These are phyloP conservation scores for Acanthosepion esculentum DNA, from an alignment of 2,888 invertebrate genomes.

Conservation along the genomic window DNA sequence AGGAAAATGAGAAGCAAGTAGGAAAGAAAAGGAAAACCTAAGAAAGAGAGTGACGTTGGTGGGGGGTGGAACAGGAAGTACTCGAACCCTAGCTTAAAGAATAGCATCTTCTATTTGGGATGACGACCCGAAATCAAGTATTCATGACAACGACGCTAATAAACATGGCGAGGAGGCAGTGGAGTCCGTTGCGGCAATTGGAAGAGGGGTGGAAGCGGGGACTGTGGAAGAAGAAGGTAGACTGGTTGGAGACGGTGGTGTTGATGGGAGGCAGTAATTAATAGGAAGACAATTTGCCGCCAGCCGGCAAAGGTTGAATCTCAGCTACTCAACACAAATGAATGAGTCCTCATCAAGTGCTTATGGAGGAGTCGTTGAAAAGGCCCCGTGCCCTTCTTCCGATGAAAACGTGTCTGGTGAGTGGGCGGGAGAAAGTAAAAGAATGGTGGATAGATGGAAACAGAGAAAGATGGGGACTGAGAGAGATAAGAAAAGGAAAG, in stretches of 20 bases:
- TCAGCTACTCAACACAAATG: constrained; percentile 33
- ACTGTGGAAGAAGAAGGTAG: not conserved
- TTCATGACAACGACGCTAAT: constrained; percentile 22
- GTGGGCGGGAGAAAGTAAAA: not conserved
- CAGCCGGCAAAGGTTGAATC: constrained; percentile 12
- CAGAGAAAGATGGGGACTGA: too few relatives aligned
- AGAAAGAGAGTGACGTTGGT: not conserved
- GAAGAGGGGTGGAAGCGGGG: not conserved
- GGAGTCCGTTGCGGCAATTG: not conserved
- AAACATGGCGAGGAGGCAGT: not conserved
- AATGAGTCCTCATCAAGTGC: constrained; percentile 33
- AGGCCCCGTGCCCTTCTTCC: not conserved
- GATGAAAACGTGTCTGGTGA: not conserved
- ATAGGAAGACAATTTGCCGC: constrained; percentile 33
- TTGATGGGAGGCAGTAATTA: not conserved
- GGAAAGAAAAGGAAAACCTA: not conserved
- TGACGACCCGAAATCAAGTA: constrained; percentile 33
- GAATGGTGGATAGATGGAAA: too few relatives aligned
- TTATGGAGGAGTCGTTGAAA: not conserved
- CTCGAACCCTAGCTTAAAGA: constrained; percentile 17
- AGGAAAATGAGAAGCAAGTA: not conserved
- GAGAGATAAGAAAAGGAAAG: too few relatives aligned
- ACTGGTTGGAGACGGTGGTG: not conserved
- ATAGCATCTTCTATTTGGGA: not conserved
- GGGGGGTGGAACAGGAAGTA: not conserved